Percentiles rank a stretch among this genome's conserved stretches.
phyloP scores from a whole-genome alignment of 2,797 vertebrate species.

The Huso huso region DNA sequence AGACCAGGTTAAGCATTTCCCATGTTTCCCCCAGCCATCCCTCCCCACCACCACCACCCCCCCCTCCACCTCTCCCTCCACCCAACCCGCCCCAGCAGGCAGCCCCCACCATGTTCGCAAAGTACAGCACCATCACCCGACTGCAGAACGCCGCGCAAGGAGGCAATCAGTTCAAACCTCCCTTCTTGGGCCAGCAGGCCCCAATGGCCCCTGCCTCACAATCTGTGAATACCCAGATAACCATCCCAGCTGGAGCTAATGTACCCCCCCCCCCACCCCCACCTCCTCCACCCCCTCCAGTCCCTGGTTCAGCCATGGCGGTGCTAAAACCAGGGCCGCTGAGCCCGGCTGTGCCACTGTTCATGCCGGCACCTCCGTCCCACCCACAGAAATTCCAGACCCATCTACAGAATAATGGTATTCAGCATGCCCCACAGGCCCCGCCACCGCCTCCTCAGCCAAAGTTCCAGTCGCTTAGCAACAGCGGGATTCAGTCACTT shows the following conservation, averaged over 20 bases:
- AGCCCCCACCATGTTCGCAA: conserved; percentile 68
- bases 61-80: conserved; percentile 53
- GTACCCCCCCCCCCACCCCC: conserved; percentile 69
- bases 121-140: conserved; percentile 82
- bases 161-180: conserved; percentile 44
- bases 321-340: conserved; percentile 62
- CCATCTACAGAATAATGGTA: conserved; percentile 18
- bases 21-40: conserved; percentile 52
- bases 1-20: conserved; percentile 58
- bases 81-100: conserved; percentile 66
- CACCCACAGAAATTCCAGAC: conserved; percentile 41
- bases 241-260: conserved; percentile 51
- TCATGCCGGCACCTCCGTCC: conserved; percentile 52
- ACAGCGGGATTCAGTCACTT: conserved; percentile 6
- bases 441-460: conserved; percentile 25
- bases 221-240: conserved; percentile 54
- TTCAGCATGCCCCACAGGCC: conserved; percentile 33
- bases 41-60: conserved; percentile 49
- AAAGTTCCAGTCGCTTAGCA: conserved; percentile 40
- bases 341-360: conserved; percentile 50
- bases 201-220: conserved; percentile 25
- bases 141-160: conserved; percentile 70
- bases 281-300: conserved; percentile 62
- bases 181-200: conserved; percentile 27
- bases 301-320: conserved; percentile 79